Percentiles rank a stretch among this genome's conserved stretches.
Evolutionary conservation across 1,140 invertebrate genomes (phyloP).

Genomic region (Odontomachus brunneus): DNA sequence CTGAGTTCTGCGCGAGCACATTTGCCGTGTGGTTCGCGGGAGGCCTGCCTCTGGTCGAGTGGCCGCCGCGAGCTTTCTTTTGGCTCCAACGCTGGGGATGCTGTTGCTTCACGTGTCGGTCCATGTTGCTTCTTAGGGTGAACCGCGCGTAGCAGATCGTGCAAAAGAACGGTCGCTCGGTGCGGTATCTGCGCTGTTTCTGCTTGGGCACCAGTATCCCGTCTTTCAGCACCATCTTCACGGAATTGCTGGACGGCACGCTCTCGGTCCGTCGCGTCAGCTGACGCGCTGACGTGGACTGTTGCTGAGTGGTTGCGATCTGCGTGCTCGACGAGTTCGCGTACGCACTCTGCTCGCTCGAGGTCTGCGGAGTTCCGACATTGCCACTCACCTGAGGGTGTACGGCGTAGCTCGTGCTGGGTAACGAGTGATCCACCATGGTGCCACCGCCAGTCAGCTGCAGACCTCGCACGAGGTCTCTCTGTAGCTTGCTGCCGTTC

Average conservation of each 20-base stretch:
- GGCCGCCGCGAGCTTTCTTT: conserved; percentile 86
- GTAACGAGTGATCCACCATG: conserved; percentile 86
- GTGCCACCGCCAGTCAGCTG: conserved; percentile 89
- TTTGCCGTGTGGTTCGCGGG: conserved; percentile 77
- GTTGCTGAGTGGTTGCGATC: conserved; percentile 48
- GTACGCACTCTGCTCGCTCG: conserved; percentile 72
- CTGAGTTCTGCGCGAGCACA: conserved; percentile 55
- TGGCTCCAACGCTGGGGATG: conserved; percentile 95
- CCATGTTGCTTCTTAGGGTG: conserved; percentile 96
- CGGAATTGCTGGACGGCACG: conserved; percentile 86
- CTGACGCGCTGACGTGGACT: conserved; percentile 72
- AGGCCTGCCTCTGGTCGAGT: conserved; percentile 85
- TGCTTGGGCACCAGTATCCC: conserved; percentile 95
- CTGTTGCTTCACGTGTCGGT: conserved; percentile 96
- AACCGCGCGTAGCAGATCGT: conserved; percentile 95
- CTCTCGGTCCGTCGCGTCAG: conserved; percentile 19
- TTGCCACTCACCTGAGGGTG: conserved; percentile 69
- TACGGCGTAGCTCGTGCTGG: conserved; percentile 70
- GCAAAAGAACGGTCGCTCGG: conserved; percentile 95
- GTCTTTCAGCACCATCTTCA: conserved; percentile 96
- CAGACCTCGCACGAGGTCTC: conserved; percentile 88
- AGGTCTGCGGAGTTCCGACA: conserved; percentile 29
- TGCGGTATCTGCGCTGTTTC: conserved; percentile 95
- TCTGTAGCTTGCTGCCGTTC: conserved; percentile 88
- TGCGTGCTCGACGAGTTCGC: conserved; percentile 72